These are phyloP conservation scores for Zophobas morio DNA, from an alignment of 1,140 invertebrate genomes.

Conservation along the genomic window DNA sequence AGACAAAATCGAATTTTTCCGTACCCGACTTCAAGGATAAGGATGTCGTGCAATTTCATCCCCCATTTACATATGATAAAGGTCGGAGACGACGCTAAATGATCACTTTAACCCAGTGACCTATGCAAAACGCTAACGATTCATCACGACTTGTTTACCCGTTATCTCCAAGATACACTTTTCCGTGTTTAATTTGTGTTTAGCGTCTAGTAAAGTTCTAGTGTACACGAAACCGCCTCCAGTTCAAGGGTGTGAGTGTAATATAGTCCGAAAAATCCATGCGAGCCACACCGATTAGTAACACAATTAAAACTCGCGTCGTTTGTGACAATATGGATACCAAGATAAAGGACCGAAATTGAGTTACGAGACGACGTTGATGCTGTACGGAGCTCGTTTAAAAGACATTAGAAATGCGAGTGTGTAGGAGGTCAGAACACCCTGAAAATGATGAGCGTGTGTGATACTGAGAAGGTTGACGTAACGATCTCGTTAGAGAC, in stretches of 20 bases:
- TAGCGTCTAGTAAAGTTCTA: background rate
- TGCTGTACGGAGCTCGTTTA: conserved; percentile 20
- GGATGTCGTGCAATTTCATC: conserved; percentile 2
- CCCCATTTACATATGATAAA: conserved; percentile 12
- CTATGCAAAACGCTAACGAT: conserved; percentile 41
- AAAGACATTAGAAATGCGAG: conserved; percentile 11
- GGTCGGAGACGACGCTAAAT: conserved; percentile 26
- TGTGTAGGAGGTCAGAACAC: background rate
- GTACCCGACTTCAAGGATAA: background rate
- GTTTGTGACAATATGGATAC: conserved; percentile 15
- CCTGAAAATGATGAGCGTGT: background rate
- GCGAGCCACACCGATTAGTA: conserved; percentile 3
- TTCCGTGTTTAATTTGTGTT: conserved; percentile 6
- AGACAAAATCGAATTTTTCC: conserved; percentile 16
- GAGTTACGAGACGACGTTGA: conserved; percentile 22
- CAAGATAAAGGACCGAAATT: conserved; percentile 23
- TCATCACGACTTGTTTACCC: conserved; percentile 34
- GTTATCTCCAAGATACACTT: conserved; percentile 29
- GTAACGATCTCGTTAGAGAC: conserved; percentile 12
- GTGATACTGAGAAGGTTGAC: background rate
- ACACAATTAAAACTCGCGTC: conserved; percentile 29
- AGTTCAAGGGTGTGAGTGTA: background rate
- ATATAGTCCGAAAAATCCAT: conserved; percentile 16
- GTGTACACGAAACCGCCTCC: background rate
- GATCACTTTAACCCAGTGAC: conserved; percentile 37